A percentile compares a stretch with the other conserved stretches of the same genome.
phyloP scores from a whole-genome alignment of 2,113 vertebrate genomes.

The Scophthalmus maximus region DNA sequence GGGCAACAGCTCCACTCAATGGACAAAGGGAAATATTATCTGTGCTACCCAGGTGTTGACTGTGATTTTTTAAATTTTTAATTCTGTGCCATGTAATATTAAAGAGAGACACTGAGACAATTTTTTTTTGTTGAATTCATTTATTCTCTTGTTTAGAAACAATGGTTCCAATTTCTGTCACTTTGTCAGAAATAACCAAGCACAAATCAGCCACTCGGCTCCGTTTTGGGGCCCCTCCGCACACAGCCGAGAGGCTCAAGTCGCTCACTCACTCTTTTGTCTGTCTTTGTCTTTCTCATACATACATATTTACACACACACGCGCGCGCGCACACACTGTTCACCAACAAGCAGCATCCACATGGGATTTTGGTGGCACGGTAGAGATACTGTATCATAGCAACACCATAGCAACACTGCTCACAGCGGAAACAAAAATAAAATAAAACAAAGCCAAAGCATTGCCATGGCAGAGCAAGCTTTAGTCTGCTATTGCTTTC shows the following conservation, averaged over 20 bases:
- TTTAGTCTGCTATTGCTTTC: constrained; percentile 62
- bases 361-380: constrained; percentile 57
- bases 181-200: constrained; percentile 59
- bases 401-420: constrained; percentile 63
- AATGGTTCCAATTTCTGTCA: constrained; percentile 52
- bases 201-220: constrained; percentile 50
- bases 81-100: background rate
- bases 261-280: constrained; percentile 38
- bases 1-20: constrained; percentile 66
- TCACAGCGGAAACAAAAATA: constrained; percentile 32
- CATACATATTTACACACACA: constrained; percentile 35
- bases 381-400: constrained; percentile 69
- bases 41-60: background rate
- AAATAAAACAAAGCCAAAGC: constrained; percentile 28
- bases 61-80: background rate
- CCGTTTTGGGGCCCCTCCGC: constrained; percentile 54
- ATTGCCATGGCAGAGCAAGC: constrained; percentile 39
- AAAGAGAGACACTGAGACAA: background rate
- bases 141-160: constrained; percentile 71
- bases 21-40: constrained; percentile 32
- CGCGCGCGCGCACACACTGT: constrained; percentile 35
- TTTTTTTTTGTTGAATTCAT: constrained; percentile 15
- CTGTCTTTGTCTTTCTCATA: constrained; percentile 11
- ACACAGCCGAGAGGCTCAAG: constrained; percentile 48
- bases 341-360: constrained; percentile 52